A percentile compares a stretch with the other conserved stretches of the same genome.
These are phyloP conservation scores for Halcyon badia DNA, from an alignment of 2,797 vertebrate genomes.

Conservation along the genomic window DNA sequence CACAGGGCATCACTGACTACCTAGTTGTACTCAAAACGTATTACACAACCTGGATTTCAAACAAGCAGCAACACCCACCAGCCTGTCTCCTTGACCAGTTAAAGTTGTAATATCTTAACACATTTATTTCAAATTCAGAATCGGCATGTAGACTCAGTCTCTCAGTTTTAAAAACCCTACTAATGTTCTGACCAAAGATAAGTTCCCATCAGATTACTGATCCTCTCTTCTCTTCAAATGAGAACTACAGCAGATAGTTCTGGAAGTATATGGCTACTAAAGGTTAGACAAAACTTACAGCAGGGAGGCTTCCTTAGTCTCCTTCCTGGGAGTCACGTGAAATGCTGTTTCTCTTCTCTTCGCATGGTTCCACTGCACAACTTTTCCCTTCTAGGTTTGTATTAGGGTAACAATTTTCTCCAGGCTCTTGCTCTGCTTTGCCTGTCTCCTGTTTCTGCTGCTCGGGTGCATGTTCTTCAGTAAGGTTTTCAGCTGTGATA, in stretches of 20 bases:
- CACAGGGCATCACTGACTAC: too few relatives aligned
- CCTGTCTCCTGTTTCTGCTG: background rate
- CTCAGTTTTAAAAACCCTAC: background rate
- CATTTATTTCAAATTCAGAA: background rate
- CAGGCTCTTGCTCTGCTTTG: background rate
- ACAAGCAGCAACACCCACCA: background rate
- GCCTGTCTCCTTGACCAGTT: background rate
- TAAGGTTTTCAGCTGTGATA: background rate
- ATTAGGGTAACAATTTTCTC: background rate
- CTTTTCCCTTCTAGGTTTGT: background rate
- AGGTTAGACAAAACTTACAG: slow-evolving; percentile 19
- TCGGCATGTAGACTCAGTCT: fast-evolving
- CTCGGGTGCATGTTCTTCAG: background rate
- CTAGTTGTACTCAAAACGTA: background rate
- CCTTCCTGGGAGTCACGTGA: background rate
- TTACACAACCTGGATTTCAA: background rate
- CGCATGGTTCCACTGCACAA: fast-evolving
- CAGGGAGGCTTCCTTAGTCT: background rate
- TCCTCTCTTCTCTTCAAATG: background rate
- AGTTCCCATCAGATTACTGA: background rate
- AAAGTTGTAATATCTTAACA: background rate
- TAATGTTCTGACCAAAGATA: background rate
- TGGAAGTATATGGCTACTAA: background rate
- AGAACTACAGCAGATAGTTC: background rate
- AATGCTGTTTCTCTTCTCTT: background rate